A percentile compares a stretch with the other conserved stretches of the same genome.
phyloP scores from a whole-genome alignment of 2,888 invertebrate species.

The Nematopogon swammerdamellus region DNA sequence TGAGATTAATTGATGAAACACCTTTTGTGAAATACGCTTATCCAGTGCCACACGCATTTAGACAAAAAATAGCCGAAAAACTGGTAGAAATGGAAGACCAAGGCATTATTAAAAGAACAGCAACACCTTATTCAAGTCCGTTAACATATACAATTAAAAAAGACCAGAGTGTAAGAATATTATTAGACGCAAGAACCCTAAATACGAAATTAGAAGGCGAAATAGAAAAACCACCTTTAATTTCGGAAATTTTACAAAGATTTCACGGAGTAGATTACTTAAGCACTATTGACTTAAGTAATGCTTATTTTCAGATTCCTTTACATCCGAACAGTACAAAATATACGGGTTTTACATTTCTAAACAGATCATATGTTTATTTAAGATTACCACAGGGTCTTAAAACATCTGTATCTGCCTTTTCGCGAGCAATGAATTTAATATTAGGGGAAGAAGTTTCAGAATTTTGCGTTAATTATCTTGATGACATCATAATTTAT shows the following conservation, averaged over 20 bases:
- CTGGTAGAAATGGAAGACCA: conserved; percentile 16
- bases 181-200: conserved; percentile 18
- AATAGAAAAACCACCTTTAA: conserved; percentile 14
- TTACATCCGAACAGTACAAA: conserved; percentile 7
- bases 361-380: conserved; percentile 10
- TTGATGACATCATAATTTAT: not conserved
- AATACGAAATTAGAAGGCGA: conserved; percentile 18
- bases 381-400: conserved; percentile 13
- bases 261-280: conserved; percentile 12
- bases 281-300: conserved; percentile 11
- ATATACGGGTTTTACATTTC: conserved; percentile 10
- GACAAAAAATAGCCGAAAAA: conserved; percentile 15
- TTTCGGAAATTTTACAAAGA: conserved; percentile 13
- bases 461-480: conserved; percentile 6
- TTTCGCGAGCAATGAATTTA: conserved; percentile 15
- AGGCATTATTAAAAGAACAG: conserved; percentile 18
- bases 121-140: conserved; percentile 19
- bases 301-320: conserved; percentile 13
- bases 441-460: conserved; percentile 14
- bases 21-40: conserved; percentile 15
- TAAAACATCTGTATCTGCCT: conserved; percentile 14
- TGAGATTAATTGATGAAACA: conserved; percentile 11
- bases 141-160: conserved; percentile 17
- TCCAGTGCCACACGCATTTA: conserved; percentile 16
- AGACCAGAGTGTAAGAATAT: conserved; percentile 17